A percentile compares a stretch with the other conserved stretches of the same genome.
Conservation (phyloP, 1,140 invertebrate species). For the Eumeta japonica region DNA sequence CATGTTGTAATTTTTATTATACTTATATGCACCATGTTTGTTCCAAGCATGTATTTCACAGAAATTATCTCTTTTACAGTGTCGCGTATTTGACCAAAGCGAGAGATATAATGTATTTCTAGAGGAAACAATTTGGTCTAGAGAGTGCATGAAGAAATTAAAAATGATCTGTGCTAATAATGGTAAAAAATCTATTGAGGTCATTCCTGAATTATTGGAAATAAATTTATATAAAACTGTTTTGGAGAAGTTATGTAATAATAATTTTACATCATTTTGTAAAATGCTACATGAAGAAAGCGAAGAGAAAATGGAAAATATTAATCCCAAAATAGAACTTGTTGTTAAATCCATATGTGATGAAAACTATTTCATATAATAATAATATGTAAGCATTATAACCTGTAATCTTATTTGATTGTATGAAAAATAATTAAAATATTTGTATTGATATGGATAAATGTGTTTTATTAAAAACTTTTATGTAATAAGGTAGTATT, state of each 20-base stretch:
- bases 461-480: too few relatives aligned
- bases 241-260: slow-evolving; percentile 22
- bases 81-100: slow-evolving; percentile 43
- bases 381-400: too few relatives aligned
- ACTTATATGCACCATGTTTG: too few relatives aligned
- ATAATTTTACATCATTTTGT: slow-evolving; percentile 15
- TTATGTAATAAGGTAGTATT: too few relatives aligned
- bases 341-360: too few relatives aligned
- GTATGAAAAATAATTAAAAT: too few relatives aligned
- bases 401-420: too few relatives aligned
- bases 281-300: slow-evolving; percentile 6
- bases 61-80: too few relatives aligned
- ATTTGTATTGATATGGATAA: too few relatives aligned
- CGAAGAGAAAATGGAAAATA: slow-evolving; percentile 1
- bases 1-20: too few relatives aligned
- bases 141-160: slow-evolving; percentile 18
- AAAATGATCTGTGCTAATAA: background rate
- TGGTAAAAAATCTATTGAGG: background rate
- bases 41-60: too few relatives aligned
- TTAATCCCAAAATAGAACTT: slow-evolving; percentile 27
- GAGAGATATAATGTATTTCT: slow-evolving; percentile 40
- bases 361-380: too few relatives aligned
- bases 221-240: slow-evolving; percentile 15
- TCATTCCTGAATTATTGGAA: slow-evolving; percentile 4
- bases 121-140: slow-evolving; percentile 33